Evolutionary conservation across 2,797 vertebrate genomes (phyloP), one percentile per base, ranked within the genome.

Genomic region (Jordanella pulchra): DNA sequence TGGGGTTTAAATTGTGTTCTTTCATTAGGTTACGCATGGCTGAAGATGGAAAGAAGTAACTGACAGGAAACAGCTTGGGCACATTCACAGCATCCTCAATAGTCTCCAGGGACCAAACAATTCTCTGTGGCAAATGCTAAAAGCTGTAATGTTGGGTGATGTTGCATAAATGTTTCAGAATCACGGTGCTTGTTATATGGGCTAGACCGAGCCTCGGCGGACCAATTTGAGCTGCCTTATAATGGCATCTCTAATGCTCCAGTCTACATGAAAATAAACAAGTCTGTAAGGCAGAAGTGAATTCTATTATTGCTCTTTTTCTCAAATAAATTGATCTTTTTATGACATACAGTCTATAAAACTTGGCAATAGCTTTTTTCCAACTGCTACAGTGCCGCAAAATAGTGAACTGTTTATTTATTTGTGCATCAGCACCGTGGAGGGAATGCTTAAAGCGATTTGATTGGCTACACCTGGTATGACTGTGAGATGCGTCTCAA

Each of bases 141-240:
- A 86, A 82, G 82, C 86, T 72, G 71, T 88, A 80, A 83, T 84
- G 78, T 78, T 55, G 79, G 76, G 65, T 71, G 12, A 80, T 88
- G 86, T 84, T 87, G 90, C 89, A 89, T 91, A 86, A 90, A 92
- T 88, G 86, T 87, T 92, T 91, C 32, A 85, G 84, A 90, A 89
- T 84, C 7, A 50, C 42, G 28, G 42, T 48, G 77, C 87, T 87
- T 85, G 86, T 88, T 90, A 88, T 81, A 69, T 27, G 69, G 61
- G 84, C 76, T 68, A 58, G 69, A 81, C 67, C 47, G 50, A 83
- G 54, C 74, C 89, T 83, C 90, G n/a, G 79, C 44, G 81, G 89
- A 82, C 78, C 89, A 87, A 89, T 90, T 89, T 84, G 83, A 68
- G 72, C 71, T 23, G 77, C 81, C 76, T 81, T 89, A 85, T 91